These are phyloP conservation scores for Archilochus colubris DNA, from an alignment of 2,113 vertebrate species.

Conservation along the genomic window DNA sequence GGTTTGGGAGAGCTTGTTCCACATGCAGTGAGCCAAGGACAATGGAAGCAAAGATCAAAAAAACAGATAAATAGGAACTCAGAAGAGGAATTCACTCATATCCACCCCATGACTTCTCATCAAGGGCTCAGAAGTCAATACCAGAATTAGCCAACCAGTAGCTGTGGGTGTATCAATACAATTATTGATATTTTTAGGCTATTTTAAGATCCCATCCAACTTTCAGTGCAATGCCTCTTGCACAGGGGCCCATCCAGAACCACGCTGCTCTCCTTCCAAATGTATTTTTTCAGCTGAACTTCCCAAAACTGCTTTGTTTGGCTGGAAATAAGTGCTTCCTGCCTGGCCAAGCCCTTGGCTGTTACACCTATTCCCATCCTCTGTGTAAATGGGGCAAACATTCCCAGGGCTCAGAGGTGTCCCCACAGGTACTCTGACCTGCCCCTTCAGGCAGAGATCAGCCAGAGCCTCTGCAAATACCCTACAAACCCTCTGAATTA, in stretches of 20 bases:
- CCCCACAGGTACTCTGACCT: background rate
- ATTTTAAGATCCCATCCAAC: background rate
- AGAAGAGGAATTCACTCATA: background rate
- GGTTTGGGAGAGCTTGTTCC: background rate
- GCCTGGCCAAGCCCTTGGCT: background rate
- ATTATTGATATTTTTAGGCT: background rate
- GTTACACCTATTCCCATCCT: background rate
- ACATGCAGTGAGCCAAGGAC: rapidly evolving
- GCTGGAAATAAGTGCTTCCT: background rate
- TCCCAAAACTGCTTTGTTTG: background rate
- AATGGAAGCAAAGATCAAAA: background rate
- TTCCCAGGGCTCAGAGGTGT: background rate
- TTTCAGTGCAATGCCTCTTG: rapidly evolving
- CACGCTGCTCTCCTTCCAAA: background rate
- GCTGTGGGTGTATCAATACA: background rate
- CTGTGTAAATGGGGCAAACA: background rate
- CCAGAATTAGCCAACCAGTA: background rate
- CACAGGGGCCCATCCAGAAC: background rate
- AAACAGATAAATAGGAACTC: background rate
- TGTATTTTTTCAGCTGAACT: background rate
- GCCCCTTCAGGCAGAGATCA: background rate
- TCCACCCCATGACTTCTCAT: background rate
- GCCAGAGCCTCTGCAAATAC: background rate
- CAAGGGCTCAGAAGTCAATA: background rate
- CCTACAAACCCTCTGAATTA: background rate